A percentile compares a stretch with the other conserved stretches of the same genome.
These are phyloP conservation scores for Entosphenus tridentatus DNA, from an alignment of 2,113 vertebrate genomes.

Conservation along the genomic window DNA sequence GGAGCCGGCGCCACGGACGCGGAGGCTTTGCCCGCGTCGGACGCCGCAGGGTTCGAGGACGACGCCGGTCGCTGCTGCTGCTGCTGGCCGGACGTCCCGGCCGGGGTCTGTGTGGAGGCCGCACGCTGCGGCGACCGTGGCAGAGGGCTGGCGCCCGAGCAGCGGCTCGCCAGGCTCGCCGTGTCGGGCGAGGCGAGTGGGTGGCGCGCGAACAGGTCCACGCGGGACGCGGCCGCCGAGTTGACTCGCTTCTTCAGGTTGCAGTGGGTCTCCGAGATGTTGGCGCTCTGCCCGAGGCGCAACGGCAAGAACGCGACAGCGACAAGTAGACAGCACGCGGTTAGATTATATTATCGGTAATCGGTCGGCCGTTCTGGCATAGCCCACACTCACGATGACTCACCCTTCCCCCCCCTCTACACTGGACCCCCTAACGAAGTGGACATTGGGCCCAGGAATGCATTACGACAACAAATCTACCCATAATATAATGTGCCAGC, in stretches of 20 bases:
- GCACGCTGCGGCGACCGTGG: background rate
- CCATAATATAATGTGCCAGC: too few species aligned
- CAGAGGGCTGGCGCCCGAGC: background rate
- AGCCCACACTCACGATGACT: too few species aligned
- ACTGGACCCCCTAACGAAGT: too few species aligned
- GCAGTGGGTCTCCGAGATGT: background rate
- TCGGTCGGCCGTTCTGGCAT: too few species aligned
- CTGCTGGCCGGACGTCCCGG: background rate
- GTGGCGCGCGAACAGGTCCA: slow-evolving; percentile 5
- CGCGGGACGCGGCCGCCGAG: slow-evolving; percentile 3
- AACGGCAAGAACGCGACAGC: too few species aligned
- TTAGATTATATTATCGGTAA: too few species aligned
- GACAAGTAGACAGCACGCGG: too few species aligned
- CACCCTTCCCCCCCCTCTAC: too few species aligned
- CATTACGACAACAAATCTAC: too few species aligned
- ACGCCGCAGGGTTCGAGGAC: background rate
- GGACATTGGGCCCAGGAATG: too few species aligned
- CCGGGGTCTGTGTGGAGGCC: background rate
- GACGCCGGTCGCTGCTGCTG: background rate
- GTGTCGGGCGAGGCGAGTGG: background rate
- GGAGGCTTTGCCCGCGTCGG: slow-evolving; percentile 4
- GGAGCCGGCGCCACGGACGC: slow-evolving; percentile 24
- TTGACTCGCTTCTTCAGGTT: slow-evolving; percentile 1
- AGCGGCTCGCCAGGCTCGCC: slow-evolving; percentile 4
- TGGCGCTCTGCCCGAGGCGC: too few species aligned